Evolutionary conservation across 1,140 invertebrate species (phyloP).

Genomic region (Gryon sp.): DNA sequence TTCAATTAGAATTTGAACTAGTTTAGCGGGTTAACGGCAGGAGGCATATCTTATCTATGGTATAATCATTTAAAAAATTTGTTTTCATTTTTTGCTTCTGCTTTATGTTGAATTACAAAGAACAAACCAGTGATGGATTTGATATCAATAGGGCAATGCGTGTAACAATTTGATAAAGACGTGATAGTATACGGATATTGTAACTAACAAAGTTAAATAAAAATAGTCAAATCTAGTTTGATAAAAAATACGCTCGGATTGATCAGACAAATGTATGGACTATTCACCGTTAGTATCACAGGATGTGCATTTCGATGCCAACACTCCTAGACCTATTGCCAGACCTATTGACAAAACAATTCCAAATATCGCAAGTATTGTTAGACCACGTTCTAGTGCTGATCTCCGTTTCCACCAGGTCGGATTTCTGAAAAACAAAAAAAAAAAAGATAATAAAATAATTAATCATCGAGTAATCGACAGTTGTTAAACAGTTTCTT

Average conservation of each 20-base stretch:
- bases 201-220: conserved; percentile 18
- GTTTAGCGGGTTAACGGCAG: too few relatives aligned
- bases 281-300: conserved; percentile 64
- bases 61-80: too few relatives aligned
- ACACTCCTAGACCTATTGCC: conserved; percentile 83
- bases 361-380: conserved; percentile 83
- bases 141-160: conserved; percentile 19
- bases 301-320: conserved; percentile 72
- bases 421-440: conserved; percentile 84
- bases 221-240: conserved; percentile 15
- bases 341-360: conserved; percentile 84
- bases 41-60: too few relatives aligned
- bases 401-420: conserved; percentile 93
- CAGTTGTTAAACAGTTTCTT: too few relatives aligned
- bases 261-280: conserved; percentile 1
- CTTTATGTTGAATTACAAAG: too few relatives aligned
- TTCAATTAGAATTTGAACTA: conserved; percentile 5
- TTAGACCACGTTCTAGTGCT: conserved; percentile 87
- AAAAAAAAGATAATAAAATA: too few relatives aligned
- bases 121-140: conserved; percentile 5
- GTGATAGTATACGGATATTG: conserved; percentile 7
- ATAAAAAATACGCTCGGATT: conserved; percentile 2
- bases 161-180: conserved; percentile 1
- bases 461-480: too few relatives aligned
- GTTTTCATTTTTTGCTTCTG: too few relatives aligned